phyloP scores from a whole-genome alignment of 2,888 invertebrate species.

The Melipona bicolor region DNA sequence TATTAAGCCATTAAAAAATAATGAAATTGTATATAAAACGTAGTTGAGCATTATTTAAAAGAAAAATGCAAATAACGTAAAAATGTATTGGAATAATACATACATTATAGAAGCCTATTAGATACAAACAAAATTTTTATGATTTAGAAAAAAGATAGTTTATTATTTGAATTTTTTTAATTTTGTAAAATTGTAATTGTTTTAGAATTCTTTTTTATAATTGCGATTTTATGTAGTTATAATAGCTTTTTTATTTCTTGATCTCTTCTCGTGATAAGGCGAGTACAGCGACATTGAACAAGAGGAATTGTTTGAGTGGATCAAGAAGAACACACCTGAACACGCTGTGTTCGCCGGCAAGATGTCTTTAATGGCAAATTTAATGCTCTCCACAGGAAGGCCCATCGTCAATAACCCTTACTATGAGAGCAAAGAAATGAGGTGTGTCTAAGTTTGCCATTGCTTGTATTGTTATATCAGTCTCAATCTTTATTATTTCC shows the following conservation, averaged over 20 bases:
- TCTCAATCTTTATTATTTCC: neutral
- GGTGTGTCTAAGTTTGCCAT: conserved; percentile 86
- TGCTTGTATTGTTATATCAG: neutral
- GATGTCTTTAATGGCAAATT: conserved; percentile 93
- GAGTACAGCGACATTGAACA: conserved; percentile 90
- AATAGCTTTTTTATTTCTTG: neutral
- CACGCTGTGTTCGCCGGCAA: conserved; percentile 93
- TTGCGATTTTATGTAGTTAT: neutral
- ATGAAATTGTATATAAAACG: neutral
- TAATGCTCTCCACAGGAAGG: conserved; percentile 90
- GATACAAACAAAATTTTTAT: neutral
- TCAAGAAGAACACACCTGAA: conserved; percentile 87
- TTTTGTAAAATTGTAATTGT: neutral
- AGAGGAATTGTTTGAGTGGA: conserved; percentile 92
- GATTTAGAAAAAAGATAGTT: neutral
- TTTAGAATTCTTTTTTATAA: neutral
- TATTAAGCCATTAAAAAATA: neutral
- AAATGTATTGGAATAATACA: neutral
- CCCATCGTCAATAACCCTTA: conserved; percentile 95
- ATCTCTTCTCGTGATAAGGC: conserved; percentile 81
- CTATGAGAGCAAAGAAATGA: conserved; percentile 92
- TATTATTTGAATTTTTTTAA: neutral
- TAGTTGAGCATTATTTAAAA: neutral
- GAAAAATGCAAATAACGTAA: neutral
- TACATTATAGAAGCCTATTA: neutral